Conservation (phyloP, 2,113 vertebrate species). For the Stomatorhinus ivindoensis region DNA sequence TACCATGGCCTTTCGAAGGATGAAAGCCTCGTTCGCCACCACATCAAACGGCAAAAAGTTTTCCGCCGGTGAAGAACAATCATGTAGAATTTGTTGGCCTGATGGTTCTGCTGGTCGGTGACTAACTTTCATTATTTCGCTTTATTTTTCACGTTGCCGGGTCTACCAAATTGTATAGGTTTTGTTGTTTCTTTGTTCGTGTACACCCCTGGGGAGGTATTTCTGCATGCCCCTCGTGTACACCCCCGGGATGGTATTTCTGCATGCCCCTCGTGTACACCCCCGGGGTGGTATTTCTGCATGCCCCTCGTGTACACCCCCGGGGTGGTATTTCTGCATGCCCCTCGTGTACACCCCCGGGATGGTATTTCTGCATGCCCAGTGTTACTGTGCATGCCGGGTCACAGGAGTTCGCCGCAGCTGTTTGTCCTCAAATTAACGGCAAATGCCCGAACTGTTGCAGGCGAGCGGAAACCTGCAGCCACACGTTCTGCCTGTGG, state of each 20-base stretch:
- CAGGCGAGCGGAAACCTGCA: neutral
- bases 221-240: neutral
- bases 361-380: neutral
- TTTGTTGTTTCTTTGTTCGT: neutral
- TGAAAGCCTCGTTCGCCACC: too few relatives aligned
- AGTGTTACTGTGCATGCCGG: neutral
- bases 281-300: neutral
- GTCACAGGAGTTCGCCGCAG: neutral
- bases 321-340: too few relatives aligned
- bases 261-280: too few relatives aligned
- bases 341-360: neutral
- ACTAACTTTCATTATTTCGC: neutral
- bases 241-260: neutral
- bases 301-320: neutral
- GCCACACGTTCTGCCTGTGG: conserved; percentile 10
- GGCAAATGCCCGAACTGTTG: neutral
- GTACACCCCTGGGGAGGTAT: too few relatives aligned
- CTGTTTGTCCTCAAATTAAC: neutral
- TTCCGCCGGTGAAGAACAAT: neutral
- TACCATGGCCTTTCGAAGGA: neutral
- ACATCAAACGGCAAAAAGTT: neutral
- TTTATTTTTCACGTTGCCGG: neutral
- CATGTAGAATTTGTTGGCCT: neutral
- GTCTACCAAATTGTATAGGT: neutral
- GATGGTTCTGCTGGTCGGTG: neutral